Conservation (phyloP, 2,888 invertebrate genomes). For the Leucania comma region DNA sequence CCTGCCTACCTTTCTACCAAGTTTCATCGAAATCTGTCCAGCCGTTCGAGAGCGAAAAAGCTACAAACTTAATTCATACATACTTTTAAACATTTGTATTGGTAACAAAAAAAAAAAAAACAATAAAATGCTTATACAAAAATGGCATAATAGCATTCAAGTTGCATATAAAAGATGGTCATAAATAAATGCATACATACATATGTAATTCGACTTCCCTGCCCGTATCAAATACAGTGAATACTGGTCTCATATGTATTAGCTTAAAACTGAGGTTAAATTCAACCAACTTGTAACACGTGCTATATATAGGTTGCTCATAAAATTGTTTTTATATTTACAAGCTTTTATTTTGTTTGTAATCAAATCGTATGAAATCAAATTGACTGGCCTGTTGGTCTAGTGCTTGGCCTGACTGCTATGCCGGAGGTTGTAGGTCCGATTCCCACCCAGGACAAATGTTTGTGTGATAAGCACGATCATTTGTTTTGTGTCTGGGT, state of each 20-base stretch:
- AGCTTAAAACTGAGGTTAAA: conserved; percentile 35
- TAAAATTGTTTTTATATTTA: not conserved
- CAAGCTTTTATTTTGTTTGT: no score
- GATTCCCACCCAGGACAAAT: no score
- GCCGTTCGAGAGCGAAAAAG: not conserved
- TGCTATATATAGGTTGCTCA: not conserved
- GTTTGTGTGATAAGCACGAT: no score
- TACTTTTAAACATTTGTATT: no score
- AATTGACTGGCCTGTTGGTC: no score
- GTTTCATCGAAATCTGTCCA: not conserved
- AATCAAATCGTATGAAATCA: no score
- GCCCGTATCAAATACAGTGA: not conserved
- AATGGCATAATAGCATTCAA: not conserved
- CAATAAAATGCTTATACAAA: not conserved
- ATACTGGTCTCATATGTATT: not conserved
- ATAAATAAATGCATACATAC: not conserved
- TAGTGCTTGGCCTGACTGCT: no score
- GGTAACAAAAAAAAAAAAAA: not conserved
- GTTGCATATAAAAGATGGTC: not conserved
- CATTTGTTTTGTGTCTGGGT: no score
- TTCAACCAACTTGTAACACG: conserved; percentile 15
- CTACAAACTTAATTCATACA: not conserved
- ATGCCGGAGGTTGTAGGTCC: no score
- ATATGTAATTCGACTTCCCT: not conserved
- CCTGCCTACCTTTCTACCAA: no score